Percentiles rank a stretch among this genome's conserved stretches.
These are phyloP conservation scores for Ceratotherium simum DNA, from an alignment of 2,113 vertebrate genomes.

Conservation along the genomic window DNA sequence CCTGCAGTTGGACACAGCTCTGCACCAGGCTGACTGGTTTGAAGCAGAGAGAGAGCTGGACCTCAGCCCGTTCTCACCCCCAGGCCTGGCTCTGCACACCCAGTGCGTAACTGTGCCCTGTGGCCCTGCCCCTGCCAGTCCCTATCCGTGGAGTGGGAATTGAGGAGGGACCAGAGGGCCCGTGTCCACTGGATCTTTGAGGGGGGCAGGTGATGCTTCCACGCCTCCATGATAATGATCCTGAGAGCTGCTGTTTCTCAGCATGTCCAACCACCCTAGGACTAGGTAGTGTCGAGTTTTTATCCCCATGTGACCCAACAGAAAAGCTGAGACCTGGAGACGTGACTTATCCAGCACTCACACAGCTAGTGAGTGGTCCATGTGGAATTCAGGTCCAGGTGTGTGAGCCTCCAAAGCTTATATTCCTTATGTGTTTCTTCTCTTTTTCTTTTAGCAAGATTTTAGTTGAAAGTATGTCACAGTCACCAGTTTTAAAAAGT, in stretches of 20 bases:
- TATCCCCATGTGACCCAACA: neutral
- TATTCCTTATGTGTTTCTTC: neutral
- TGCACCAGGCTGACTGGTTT: neutral
- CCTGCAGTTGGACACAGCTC: neutral
- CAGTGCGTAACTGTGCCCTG: neutral
- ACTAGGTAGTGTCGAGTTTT: neutral
- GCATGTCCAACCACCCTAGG: neutral
- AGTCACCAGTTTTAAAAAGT: neutral
- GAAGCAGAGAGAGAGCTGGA: neutral
- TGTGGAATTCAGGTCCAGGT: neutral
- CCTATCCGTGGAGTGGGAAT: neutral
- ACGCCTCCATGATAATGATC: neutral
- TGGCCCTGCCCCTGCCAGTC: fast-evolving
- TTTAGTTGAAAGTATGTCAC: neutral
- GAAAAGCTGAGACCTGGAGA: neutral
- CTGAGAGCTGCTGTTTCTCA: neutral
- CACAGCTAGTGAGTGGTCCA: too few species aligned
- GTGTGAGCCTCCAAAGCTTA: neutral
- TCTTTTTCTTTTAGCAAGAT: neutral
- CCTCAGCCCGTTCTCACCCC: neutral
- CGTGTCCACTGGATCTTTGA: neutral
- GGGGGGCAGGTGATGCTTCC: too few species aligned
- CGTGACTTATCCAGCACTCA: too few species aligned
- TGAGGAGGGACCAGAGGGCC: neutral
- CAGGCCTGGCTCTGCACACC: neutral